phyloP scores from a whole-genome alignment of 2,888 invertebrate species.

The Thera obeliscata region DNA sequence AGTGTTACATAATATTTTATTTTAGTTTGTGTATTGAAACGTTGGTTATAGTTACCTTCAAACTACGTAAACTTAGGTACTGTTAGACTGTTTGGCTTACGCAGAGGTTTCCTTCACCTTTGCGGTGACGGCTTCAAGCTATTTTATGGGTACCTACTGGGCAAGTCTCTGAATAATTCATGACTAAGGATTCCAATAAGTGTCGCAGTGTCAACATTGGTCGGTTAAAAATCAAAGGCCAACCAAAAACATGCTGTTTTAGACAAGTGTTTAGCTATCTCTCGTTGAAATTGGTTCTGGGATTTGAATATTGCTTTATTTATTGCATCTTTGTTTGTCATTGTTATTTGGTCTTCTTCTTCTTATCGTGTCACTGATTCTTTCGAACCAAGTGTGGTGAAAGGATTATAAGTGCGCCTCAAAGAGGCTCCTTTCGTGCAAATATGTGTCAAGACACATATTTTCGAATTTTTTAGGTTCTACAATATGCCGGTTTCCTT shows the following conservation, averaged over 20 bases:
- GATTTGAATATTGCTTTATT: neutral
- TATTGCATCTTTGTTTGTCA: too few relatives aligned
- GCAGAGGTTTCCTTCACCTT: constrained; percentile 4
- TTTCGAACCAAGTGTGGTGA: too few relatives aligned
- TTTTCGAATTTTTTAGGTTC: too few relatives aligned
- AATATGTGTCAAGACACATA: too few relatives aligned
- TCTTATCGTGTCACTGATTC: too few relatives aligned
- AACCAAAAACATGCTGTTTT: constrained; percentile 36
- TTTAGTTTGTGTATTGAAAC: too few relatives aligned
- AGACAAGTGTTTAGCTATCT: constrained; percentile 35
- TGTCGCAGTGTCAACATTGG: constrained; percentile 62
- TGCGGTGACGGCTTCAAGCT: constrained; percentile 4
- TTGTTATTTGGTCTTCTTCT: too few relatives aligned
- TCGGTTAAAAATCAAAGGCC: constrained; percentile 55
- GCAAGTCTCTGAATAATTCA: constrained; percentile 63
- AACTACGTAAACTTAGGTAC: neutral
- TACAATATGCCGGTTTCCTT: too few relatives aligned
- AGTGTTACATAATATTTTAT: too few relatives aligned
- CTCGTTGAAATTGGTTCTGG: constrained; percentile 3
- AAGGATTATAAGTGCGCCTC: too few relatives aligned
- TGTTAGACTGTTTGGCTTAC: constrained; percentile 2
- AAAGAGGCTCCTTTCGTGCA: too few relatives aligned
- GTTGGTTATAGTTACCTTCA: too few relatives aligned
- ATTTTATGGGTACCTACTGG: constrained; percentile 42
- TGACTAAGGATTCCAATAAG: constrained; percentile 61